Conservation (phyloP, 2,888 invertebrate species). For the Perdita meconis region DNA sequence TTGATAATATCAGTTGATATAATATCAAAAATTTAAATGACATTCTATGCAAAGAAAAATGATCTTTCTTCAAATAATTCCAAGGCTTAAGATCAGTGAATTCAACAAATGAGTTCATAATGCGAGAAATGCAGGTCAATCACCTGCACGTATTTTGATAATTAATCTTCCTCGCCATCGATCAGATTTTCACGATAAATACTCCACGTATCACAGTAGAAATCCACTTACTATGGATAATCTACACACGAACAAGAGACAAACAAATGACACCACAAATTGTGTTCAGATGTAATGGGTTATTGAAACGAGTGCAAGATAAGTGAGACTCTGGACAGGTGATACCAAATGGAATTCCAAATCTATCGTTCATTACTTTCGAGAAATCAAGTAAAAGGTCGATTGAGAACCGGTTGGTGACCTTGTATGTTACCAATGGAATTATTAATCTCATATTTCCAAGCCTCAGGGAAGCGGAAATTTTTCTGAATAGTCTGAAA, state of each 20-base stretch:
- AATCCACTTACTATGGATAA: not conserved
- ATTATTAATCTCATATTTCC: not conserved
- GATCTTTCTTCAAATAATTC: too few species aligned
- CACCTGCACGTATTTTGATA: not conserved
- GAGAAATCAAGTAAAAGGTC: not conserved
- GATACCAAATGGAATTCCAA: not conserved
- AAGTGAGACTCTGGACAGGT: not conserved
- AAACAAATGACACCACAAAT: not conserved
- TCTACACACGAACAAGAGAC: too few species aligned
- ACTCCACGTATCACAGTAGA: not conserved
- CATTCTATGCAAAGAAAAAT: too few species aligned
- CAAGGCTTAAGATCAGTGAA: too few species aligned
- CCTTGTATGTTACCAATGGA: not conserved
- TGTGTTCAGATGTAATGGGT: conserved; percentile 10
- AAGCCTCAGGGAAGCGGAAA: not conserved
- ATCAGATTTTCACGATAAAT: too few species aligned
- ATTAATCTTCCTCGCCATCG: too few species aligned
- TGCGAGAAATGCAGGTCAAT: not conserved
- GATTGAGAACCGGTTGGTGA: conserved; percentile 15
- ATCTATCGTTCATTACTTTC: not conserved
- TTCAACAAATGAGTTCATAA: too few species aligned
- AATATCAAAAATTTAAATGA: too few species aligned
- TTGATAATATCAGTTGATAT: too few species aligned
- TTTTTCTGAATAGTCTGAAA: too few species aligned
- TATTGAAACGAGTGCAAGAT: not conserved